These are phyloP conservation scores for Sinonovacula constricta DNA, from an alignment of 1,140 invertebrate genomes.

Conservation along the genomic window DNA sequence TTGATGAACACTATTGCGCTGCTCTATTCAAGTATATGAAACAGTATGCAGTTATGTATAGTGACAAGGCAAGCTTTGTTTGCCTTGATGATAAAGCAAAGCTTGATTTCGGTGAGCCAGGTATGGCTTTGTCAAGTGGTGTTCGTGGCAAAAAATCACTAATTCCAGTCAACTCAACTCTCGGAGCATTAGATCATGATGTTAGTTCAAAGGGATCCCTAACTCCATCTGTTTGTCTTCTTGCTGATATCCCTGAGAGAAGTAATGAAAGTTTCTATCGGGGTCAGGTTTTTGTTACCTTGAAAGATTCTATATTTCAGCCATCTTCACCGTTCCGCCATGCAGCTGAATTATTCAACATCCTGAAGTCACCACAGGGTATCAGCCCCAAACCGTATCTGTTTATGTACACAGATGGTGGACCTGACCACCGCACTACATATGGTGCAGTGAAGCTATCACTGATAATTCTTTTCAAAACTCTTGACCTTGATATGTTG, in stretches of 20 bases:
- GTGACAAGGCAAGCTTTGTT: slow-evolving; percentile 24
- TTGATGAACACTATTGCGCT: slow-evolving; percentile 58
- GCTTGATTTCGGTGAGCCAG: slow-evolving; percentile 56
- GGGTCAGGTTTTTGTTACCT: slow-evolving; percentile 43
- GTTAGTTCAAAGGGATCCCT: slow-evolving; percentile 42
- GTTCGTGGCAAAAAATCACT: slow-evolving; percentile 50
- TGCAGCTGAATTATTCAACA: slow-evolving; percentile 25
- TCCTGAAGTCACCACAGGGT: not conserved
- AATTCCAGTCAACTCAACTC: slow-evolving; percentile 19
- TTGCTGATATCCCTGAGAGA: slow-evolving; percentile 48
- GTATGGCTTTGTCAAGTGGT: slow-evolving; percentile 36
- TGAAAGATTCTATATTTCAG: slow-evolving; percentile 56
- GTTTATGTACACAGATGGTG: slow-evolving; percentile 46
- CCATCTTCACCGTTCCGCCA: slow-evolving; percentile 48
- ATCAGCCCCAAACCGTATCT: slow-evolving; percentile 28
- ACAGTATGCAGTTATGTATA: slow-evolving; percentile 49
- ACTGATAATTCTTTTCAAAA: slow-evolving; percentile 47
- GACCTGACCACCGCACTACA: slow-evolving; percentile 51
- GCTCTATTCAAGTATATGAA: slow-evolving; percentile 50
- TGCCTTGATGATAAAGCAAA: slow-evolving; percentile 60
- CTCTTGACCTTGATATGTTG: slow-evolving; percentile 49
- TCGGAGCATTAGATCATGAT: slow-evolving; percentile 54
- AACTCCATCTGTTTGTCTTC: slow-evolving; percentile 45
- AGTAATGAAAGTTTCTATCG: slow-evolving; percentile 46
- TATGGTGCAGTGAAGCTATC: slow-evolving; percentile 53